Evolutionary conservation across 1,140 invertebrate species (phyloP), one percentile per base, ranked within the genome.

Genomic region (Drosophila albomicans): DNA sequence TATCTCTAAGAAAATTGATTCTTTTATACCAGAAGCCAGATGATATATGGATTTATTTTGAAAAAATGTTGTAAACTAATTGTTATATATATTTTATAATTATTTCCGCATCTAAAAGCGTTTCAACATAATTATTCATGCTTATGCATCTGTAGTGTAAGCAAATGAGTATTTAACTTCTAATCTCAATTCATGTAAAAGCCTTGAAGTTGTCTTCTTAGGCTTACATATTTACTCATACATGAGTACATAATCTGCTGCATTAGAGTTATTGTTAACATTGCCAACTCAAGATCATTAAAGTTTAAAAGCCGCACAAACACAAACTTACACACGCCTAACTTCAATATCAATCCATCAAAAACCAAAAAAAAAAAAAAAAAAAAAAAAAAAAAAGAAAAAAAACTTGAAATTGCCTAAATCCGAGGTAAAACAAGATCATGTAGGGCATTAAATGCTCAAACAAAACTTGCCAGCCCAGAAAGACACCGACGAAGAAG

Each of bases 311-410:
- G 57, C 78, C 64, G 43, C 74, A 82, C 76, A 30, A 61, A 48
- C 8, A 70, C 52, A 62, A 52, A 67, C 5, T 67, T 7, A 38
- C 30, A 46, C 28, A 68, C 35, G 10, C n/a, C 8, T 10, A 72
- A 77, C 79, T 74, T 74, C 75, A 87, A 79, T 77, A 87, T 67
- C 69, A 87, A 86, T 86, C 84, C 76, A 87, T 87, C 82, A 86
- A 69, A 86, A 65, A 79, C 59, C 28, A 61, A 61, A 52, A 56
- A 11, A 41, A 28, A 54, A 25, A 63, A 52, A 1, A 20, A 20
- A 20, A 35, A 61, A 32, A 62, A 52, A 16, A 1, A 16, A 1
- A 3, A 20, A 20, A 20, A 20, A 20, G 28, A 10, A 48, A 69
- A 20, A 45, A 10, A 56, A 69, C 65, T 62, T 63, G 65, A 79